A percentile compares a stretch with the other conserved stretches of the same genome.
phyloP scores from a whole-genome alignment of 2,797 vertebrate species.

The Danio aesculapii region DNA sequence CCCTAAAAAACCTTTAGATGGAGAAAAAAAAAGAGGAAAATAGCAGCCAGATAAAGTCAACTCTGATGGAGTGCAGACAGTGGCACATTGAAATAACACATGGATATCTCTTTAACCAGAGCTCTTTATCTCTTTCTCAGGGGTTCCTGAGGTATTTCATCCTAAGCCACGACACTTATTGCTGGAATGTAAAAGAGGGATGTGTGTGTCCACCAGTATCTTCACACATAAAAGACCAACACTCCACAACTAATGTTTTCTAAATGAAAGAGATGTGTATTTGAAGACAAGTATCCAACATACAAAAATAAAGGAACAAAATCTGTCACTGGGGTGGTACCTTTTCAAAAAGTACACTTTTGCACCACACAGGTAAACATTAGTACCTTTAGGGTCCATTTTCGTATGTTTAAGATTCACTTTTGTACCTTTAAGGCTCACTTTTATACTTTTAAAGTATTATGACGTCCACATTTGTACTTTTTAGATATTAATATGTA shows the following conservation, averaged over 20 bases:
- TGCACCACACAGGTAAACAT: too few relatives aligned
- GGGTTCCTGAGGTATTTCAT: constrained; percentile 25
- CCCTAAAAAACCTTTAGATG: background rate
- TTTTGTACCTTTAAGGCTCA: too few relatives aligned
- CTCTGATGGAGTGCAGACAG: background rate
- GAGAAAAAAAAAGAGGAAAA: background rate
- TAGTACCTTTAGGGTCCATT: too few relatives aligned
- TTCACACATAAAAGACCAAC: background rate
- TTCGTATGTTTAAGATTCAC: too few relatives aligned
- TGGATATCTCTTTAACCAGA: constrained; percentile 3
- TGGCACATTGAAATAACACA: background rate
- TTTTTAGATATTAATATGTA: too few relatives aligned
- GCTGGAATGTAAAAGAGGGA: constrained; percentile 48
- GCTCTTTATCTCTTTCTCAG: constrained; percentile 26
- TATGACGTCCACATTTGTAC: too few relatives aligned
- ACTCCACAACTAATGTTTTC: background rate
- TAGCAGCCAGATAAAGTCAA: background rate
- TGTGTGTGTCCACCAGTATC: constrained; percentile 1
- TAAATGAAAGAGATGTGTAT: constrained; percentile 23
- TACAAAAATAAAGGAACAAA: too few relatives aligned
- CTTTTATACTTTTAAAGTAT: too few relatives aligned
- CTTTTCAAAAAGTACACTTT: too few relatives aligned
- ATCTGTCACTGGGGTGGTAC: too few relatives aligned
- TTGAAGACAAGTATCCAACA: constrained; percentile 5
- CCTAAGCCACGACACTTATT: constrained; percentile 47